Evolutionary conservation across 2,888 invertebrate species (phyloP).

Genomic region (Ditula angustiorana): DNA sequence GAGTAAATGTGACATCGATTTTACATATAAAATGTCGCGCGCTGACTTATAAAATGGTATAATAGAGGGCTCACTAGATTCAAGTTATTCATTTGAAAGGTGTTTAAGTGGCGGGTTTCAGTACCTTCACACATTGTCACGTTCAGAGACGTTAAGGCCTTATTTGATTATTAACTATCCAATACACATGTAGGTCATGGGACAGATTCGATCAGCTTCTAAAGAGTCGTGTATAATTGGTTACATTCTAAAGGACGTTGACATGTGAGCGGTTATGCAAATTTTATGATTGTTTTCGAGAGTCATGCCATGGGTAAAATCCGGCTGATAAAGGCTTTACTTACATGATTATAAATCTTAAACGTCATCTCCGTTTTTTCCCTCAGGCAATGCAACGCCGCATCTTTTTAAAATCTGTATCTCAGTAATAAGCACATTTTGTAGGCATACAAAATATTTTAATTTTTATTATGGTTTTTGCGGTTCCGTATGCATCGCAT

Average conservation of each 20-base stretch:
- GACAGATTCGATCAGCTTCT: conserved; percentile 26
- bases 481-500: too few species aligned
- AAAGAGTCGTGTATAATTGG: conserved; percentile 28
- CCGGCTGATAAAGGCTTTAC: not conserved
- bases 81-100: not conserved
- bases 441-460: too few species aligned
- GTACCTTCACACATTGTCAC: conserved; percentile 16
- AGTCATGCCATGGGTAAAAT: not conserved
- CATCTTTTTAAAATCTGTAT: not conserved
- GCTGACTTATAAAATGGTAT: too few species aligned
- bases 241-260: conserved; percentile 34
- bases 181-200: conserved; percentile 39
- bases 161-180: conserved; percentile 38
- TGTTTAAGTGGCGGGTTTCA: not conserved
- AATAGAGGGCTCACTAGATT: not conserved
- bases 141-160: conserved; percentile 22
- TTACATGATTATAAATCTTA: not conserved
- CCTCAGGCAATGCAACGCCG: not conserved
- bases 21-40: too few species aligned
- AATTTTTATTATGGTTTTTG: too few species aligned
- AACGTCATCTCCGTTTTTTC: too few species aligned
- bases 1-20: too few species aligned
- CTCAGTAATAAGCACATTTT: too few species aligned
- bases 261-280: conserved; percentile 34
- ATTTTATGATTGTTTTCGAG: conserved; percentile 28